A percentile compares a stretch with the other conserved stretches of the same genome.
Conservation (phyloP, 1,140 invertebrate species). For the Drosophila biarmipes region DNA sequence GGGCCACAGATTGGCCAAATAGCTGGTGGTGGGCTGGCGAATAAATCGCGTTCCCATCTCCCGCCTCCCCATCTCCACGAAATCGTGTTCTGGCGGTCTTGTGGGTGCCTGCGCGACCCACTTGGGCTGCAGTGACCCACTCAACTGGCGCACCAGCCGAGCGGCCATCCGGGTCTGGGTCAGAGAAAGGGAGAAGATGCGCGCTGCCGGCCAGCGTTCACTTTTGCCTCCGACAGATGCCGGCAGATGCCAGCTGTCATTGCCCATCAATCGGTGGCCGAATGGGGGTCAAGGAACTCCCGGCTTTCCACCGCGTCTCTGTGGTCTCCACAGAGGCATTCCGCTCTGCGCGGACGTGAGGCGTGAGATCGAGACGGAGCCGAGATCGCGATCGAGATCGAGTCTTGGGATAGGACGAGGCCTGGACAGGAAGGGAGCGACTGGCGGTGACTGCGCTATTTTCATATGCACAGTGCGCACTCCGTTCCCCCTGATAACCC, state of each 20-base stretch:
- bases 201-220: slow-evolving; percentile 45
- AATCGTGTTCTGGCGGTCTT: slow-evolving; percentile 35
- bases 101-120: slow-evolving; percentile 35
- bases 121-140: slow-evolving; percentile 17
- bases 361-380: slow-evolving; percentile 15
- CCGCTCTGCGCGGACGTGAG: slow-evolving; percentile 14
- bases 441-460: slow-evolving; percentile 59
- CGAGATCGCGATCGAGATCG: not conserved
- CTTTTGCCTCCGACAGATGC: slow-evolving; percentile 51
- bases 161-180: slow-evolving; percentile 62
- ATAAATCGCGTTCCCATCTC: slow-evolving; percentile 23
- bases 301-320: not conserved
- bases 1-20: slow-evolving; percentile 15
- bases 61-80: no score
- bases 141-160: slow-evolving; percentile 16
- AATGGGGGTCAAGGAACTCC: slow-evolving; percentile 58
- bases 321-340: not conserved
- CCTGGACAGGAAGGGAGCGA: slow-evolving; percentile 7
- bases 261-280: slow-evolving; percentile 18
- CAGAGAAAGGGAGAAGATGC: slow-evolving; percentile 74
- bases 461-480: slow-evolving; percentile 61
- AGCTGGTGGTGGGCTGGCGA: slow-evolving; percentile 7
- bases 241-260: slow-evolving; percentile 14
- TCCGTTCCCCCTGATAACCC: slow-evolving; percentile 77
- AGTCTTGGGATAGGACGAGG: not conserved